These are phyloP conservation scores for Aradophagus sp. DNA, from an alignment of 1,140 invertebrate genomes.

Conservation along the genomic window DNA sequence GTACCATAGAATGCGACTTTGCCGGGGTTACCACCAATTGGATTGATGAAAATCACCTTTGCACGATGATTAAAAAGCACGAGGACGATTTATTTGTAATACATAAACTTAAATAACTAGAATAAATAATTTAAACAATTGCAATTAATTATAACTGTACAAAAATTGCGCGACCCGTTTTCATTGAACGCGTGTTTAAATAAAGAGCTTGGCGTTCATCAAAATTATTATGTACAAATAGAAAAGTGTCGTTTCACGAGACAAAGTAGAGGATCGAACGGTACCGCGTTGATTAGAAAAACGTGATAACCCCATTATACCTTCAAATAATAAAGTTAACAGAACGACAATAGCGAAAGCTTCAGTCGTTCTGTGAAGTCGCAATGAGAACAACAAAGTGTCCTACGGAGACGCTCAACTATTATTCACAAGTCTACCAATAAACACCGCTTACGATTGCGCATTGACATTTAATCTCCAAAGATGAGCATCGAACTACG, in stretches of 20 bases:
- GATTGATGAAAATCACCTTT: background rate
- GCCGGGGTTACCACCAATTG: slow-evolving; percentile 12
- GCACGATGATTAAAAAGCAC: background rate
- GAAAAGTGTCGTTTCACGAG: too few relatives aligned
- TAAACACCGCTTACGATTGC: slow-evolving; percentile 13
- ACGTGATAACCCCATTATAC: slow-evolving; percentile 8
- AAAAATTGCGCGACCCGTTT: too few relatives aligned
- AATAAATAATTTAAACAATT: too few relatives aligned
- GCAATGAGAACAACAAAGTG: slow-evolving; percentile 31
- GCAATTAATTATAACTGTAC: slow-evolving; percentile 1
- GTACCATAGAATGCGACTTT: slow-evolving; percentile 1
- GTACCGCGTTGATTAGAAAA: background rate
- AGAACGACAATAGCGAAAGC: slow-evolving; percentile 12
- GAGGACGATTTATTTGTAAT: too few relatives aligned
- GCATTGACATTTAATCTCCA: slow-evolving; percentile 31
- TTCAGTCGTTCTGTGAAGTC: too few relatives aligned
- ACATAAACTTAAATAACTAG: too few relatives aligned
- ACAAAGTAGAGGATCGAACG: too few relatives aligned
- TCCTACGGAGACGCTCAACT: slow-evolving; percentile 16
- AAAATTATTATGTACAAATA: too few relatives aligned
- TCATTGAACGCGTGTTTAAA: too few relatives aligned
- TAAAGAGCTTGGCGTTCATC: too few relatives aligned
- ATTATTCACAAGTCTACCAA: slow-evolving; percentile 28
- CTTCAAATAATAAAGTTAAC: too few relatives aligned
- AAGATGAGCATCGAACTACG: slow-evolving; percentile 37